Base-by-base conservation (phyloP, 2,113 vertebrate genomes). In the Corvus hawaiiensis region DNA sequence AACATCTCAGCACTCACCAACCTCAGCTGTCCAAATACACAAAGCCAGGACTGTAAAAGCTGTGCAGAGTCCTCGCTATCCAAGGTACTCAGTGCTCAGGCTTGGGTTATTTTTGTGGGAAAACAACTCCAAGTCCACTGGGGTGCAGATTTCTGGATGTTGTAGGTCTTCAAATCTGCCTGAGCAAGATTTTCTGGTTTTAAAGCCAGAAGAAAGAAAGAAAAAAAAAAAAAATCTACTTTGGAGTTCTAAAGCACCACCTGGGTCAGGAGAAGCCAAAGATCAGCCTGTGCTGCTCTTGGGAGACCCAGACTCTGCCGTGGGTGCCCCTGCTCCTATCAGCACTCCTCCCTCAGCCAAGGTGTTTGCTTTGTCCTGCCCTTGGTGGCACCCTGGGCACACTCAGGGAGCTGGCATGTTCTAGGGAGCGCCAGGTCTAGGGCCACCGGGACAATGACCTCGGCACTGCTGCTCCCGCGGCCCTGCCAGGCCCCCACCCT, bases 21-120 rank as follows among this genome's bases (percentile, higher is more conserved):
- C 8, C 92, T 87, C 93, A 84, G 86, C 72, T 73, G 75, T n/a
- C 61, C 82, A 86, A 91, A 84, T 46, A 79, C 16, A 33, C 46
- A 7, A 11, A 75, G 49, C 5, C 73, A 46, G 28, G 64, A 22
- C 39, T 20, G 51, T 16, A 35, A 80, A 51, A 52, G 43, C 76
- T 10, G 33, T 2, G 71, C 68, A 39, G 44, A 67, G 52, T 3
- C 71, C 76, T 82, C 3, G 0, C 82, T 84, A 56, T 17, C 41
- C 84, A 73, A 62, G 35, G 84, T 4, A 58, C 33, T 51, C 71
- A 2, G 19, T 10, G 11, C 64, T 71, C 48, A 13, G 35, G 6
- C 5, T 30, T 32, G 46, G n/a, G 3, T 41, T 64, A 18, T 52
- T 56, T 66, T 4, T 35, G 58, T 5, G 1, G 22, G 18, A 56